Evolutionary conservation across 2,888 invertebrate species (phyloP).

Genomic region (Agrochola lota): DNA sequence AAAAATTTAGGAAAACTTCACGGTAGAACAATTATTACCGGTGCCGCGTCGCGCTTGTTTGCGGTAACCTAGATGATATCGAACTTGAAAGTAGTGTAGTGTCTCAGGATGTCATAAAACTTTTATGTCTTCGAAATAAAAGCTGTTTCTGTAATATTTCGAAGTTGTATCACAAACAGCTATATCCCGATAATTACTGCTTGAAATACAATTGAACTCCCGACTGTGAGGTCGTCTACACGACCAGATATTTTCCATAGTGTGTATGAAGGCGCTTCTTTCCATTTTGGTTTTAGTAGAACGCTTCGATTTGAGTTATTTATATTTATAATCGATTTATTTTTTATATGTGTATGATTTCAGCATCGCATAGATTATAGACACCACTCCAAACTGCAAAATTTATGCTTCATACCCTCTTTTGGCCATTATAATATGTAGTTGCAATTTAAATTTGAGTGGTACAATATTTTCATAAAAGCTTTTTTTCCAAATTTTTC

Average conservation of each 20-base stretch:
- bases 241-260: constrained; percentile 72
- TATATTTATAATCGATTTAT: constrained; percentile 78
- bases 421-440: constrained; percentile 80
- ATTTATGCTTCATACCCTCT: constrained; percentile 82
- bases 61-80: not conserved
- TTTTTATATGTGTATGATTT: constrained; percentile 86
- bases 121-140: constrained; percentile 49
- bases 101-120: not conserved
- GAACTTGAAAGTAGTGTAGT: not conserved
- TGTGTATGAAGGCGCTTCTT: constrained; percentile 80
- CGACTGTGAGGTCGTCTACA: constrained; percentile 63
- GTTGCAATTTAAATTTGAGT: constrained; percentile 77
- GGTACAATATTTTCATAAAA: constrained; percentile 76
- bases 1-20: no score
- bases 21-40: no score
- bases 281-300: constrained; percentile 83
- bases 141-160: constrained; percentile 54
- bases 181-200: constrained; percentile 46
- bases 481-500: constrained; percentile 83
- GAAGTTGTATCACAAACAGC: constrained; percentile 65
- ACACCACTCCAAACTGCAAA: constrained; percentile 81
- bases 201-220: constrained; percentile 54
- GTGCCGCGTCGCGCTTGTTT: no score
- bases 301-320: constrained; percentile 81
- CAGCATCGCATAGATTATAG: constrained; percentile 84